phyloP scores from a whole-genome alignment of 1,140 invertebrate species.

The Cydia pomonella region DNA sequence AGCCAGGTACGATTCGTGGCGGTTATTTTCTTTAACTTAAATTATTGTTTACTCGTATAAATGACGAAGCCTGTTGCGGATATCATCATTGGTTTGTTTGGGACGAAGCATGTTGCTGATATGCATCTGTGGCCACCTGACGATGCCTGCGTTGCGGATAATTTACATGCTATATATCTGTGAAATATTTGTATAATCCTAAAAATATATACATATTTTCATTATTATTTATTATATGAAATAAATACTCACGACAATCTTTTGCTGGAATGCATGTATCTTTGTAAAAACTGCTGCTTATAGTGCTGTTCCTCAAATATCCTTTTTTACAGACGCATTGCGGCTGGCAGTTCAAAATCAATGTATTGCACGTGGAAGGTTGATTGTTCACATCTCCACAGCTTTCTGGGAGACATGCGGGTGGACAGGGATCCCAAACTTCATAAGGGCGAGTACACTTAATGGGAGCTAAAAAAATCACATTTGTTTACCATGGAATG shows the following conservation, averaged over 20 bases:
- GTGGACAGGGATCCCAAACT: constrained; percentile 37
- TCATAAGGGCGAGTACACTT: constrained; percentile 36
- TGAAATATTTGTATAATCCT: too few relatives aligned
- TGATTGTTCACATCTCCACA: constrained; percentile 32
- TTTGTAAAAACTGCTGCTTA: background rate
- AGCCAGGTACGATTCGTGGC: too few relatives aligned
- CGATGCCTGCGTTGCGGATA: too few relatives aligned
- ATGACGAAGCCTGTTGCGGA: too few relatives aligned
- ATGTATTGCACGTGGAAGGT: constrained; percentile 18
- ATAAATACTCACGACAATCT: constrained; percentile 39
- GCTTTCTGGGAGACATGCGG: constrained; percentile 31
- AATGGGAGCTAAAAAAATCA: constrained; percentile 33
- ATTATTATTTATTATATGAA: background rate
- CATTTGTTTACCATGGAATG: background rate
- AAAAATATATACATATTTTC: too few relatives aligned
- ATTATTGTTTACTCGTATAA: too few relatives aligned
- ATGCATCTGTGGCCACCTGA: too few relatives aligned
- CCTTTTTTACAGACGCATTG: constrained; percentile 24
- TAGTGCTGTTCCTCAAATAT: background rate
- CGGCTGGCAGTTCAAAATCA: constrained; percentile 11
- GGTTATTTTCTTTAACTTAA: too few relatives aligned
- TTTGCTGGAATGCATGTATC: constrained; percentile 39
- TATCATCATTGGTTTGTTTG: too few relatives aligned
- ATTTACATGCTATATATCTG: too few relatives aligned
- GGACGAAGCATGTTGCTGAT: too few relatives aligned